phyloP scores from a whole-genome alignment of 2,888 invertebrate species.

The Odontomyia ornata region DNA sequence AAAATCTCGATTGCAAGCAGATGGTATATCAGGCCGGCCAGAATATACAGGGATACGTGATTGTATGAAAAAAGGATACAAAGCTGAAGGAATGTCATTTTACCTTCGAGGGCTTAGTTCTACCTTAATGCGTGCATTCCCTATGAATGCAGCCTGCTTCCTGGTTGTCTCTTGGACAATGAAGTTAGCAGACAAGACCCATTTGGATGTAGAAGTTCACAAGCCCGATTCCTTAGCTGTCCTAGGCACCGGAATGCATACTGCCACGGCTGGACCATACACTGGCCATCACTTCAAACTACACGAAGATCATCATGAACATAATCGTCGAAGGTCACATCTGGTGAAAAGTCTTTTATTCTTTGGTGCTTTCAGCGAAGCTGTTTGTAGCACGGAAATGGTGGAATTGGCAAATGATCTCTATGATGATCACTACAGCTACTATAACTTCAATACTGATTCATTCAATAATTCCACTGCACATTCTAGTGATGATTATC shows the following conservation, averaged over 20 bases:
- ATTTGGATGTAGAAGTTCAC: constrained; percentile 45
- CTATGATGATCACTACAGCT: constrained; percentile 50
- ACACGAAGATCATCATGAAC: constrained; percentile 42
- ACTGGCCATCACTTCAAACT: constrained; percentile 22
- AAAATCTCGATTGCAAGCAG: constrained; percentile 87
- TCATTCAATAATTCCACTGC: constrained; percentile 12
- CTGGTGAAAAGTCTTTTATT: constrained; percentile 55
- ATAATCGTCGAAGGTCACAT: constrained; percentile 43
- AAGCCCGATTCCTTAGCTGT: constrained; percentile 46
- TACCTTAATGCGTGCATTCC: constrained; percentile 86
- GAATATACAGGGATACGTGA: constrained; percentile 77
- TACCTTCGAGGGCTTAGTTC: constrained; percentile 80
- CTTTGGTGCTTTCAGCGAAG: constrained; percentile 58
- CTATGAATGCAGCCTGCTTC: constrained; percentile 93
- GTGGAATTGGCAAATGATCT: constrained; percentile 57
- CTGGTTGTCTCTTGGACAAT: constrained; percentile 85
- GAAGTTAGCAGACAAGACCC: constrained; percentile 52
- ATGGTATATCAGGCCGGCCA: constrained; percentile 65
- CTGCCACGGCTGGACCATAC: constrained; percentile 32
- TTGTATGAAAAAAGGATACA: constrained; percentile 76
- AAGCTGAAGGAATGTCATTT: constrained; percentile 74
- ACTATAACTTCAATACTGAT: constrained; percentile 35
- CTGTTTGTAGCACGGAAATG: constrained; percentile 58
- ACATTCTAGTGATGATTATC: constrained; percentile 15
- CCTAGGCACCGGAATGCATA: constrained; percentile 41